Evolutionary conservation across 1,140 invertebrate genomes (phyloP), one percentile per base, ranked within the genome.

Genomic region (Nephotettix cincticeps): DNA sequence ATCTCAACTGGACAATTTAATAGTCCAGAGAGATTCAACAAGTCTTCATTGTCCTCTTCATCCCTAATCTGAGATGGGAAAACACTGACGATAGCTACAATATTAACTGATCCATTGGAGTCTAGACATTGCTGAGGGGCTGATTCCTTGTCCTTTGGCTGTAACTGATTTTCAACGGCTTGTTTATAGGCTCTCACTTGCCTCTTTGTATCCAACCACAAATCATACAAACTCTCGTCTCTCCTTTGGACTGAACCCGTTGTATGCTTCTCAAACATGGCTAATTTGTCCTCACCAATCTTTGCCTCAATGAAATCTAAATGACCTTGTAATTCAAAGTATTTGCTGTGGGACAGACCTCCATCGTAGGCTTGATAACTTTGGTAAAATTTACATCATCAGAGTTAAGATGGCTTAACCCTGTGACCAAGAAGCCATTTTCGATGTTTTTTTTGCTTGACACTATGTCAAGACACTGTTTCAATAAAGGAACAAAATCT

Each of bases 401-500:
- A 29, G 13, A 6, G 29, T 63, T 19, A 63, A 63, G 29, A 3
- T 19, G 6, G 3, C 23, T 11, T 19, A 63, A 27, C 4, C 58
- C 58, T 27, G 58, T 63, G 6, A 9, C 11, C 2, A 2, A 2
- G 27, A 67, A 67, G 17, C 65, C 65, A n/a, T 23, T 36, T 2
- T 9, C 19, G 21, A 67, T 27, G 23, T 13, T 40, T 43, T 67
- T 27, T 40, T 40, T n/a, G n/a, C n/a, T 36, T 36, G 6, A 36
- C 27, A 40, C 32, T 40, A 63, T 27, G 32, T 70, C 36, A 19
- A 72, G 17, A 9, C 32, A 47, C 54, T 63, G 27, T 21, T 74
- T 69, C 36, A 73, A 29, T 14, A 73, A 3, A 1, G 70, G 43
- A 28, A 47, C 28, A 74, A 74, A 72, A 63, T 72, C 69, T 32